These are phyloP conservation scores for Ferrisia virgata DNA, from an alignment of 2,888 invertebrate genomes.

Conservation along the genomic window DNA sequence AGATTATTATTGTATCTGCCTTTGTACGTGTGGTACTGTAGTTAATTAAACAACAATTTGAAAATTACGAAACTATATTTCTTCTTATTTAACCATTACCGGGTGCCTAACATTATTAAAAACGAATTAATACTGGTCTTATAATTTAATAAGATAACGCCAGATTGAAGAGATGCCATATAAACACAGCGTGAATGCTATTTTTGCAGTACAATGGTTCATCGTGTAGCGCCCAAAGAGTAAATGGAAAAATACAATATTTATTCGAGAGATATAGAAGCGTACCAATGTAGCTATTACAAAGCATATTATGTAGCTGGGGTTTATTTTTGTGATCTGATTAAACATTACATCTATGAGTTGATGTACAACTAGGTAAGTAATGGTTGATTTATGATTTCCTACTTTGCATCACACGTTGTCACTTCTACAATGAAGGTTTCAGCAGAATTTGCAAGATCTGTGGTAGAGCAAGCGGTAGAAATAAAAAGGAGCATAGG, in stretches of 20 bases:
- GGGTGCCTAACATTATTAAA: background rate
- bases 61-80: background rate
- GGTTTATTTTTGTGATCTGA: background rate
- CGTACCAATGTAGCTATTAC: too few species aligned
- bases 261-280: background rate
- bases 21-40: too few species aligned
- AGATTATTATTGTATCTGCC: background rate
- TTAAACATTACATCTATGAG: background rate
- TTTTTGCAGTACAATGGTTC: background rate
- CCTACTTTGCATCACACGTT: background rate
- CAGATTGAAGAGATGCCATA: background rate
- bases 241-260: conserved; percentile 10
- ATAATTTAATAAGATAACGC: conserved; percentile 1
- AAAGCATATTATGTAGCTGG: background rate
- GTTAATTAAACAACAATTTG: background rate
- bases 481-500: too few species aligned
- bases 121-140: conserved; percentile 5
- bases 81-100: background rate
- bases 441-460: too few species aligned
- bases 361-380: too few species aligned
- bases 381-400: background rate
- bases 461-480: too few species aligned
- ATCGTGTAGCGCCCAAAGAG: background rate
- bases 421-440: too few species aligned
- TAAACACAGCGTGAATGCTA: background rate